Evolutionary conservation across 2,113 vertebrate species (phyloP), one percentile per base, ranked within the genome.

Genomic region (Oryzias javanicus): DNA sequence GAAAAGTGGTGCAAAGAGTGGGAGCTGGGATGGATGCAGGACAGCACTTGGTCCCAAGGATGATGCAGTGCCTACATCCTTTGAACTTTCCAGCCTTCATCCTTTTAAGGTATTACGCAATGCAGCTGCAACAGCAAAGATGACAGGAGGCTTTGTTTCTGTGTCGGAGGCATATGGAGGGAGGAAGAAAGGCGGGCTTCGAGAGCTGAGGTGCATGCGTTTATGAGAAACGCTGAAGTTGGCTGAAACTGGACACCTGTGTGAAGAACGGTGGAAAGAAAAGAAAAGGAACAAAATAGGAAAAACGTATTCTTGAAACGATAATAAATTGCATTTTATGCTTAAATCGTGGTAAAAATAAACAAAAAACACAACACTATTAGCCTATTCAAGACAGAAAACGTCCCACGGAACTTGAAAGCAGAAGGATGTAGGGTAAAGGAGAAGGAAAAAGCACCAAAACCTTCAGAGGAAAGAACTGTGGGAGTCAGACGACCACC

Each of bases 91-190:
- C 60, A 64, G 67, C 66, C 45, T 18, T 49, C 25, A 1, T 55
- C 86, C 80, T 76, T 88, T 78, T 84, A 81, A 69, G 81, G 79
- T 53, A 55, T 81, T 74, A 73, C n/a, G 70, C 76, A 85, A 87
- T 14, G 60, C 50, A 5, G 1, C 40, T 0, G 55, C 67, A 69
- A 78, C 58, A 27, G 60, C 54, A 13, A 45, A 35, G 53, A 71
- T 74, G 71, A 70, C 66, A 63, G 70, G 60, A 64, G 61, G 48
- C 48, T 67, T 76, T 64, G 56, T 75, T 82, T 74, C 64, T 49
- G 47, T 60, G 53, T 35, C 42, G 24, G 63, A 74, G 70, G 61
- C 50, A 45, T 1, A 53, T 14, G 42, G 49, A 72, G 59, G 27
- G 57, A 50, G 22, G 42, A 49, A 18, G 25, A 59, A 57, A 57